Percentiles rank a stretch among this genome's conserved stretches.
phyloP scores from a whole-genome alignment of 2,797 vertebrate species.

The Ataeniobius toweri region DNA sequence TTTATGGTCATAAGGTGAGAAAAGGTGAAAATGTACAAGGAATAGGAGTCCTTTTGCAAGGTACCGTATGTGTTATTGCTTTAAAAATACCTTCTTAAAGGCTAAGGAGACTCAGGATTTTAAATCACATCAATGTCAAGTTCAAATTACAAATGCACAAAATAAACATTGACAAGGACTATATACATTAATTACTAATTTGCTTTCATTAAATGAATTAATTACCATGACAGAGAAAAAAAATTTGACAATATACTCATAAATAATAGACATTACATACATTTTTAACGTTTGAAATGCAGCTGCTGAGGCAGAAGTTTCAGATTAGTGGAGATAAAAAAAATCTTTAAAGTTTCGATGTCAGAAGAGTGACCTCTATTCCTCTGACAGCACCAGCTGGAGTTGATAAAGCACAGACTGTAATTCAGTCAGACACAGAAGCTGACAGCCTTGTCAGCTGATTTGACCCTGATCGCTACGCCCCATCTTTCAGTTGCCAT shows the following conservation, averaged over 20 bases:
- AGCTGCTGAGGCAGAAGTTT: slow-evolving; percentile 36
- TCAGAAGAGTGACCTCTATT: slow-evolving; percentile 56
- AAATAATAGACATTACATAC: slow-evolving; percentile 2
- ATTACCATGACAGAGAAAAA: neutral
- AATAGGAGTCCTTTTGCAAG: neutral
- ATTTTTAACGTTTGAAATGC: slow-evolving; percentile 40
- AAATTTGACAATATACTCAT: neutral
- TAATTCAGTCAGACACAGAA: slow-evolving; percentile 58
- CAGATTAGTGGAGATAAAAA: slow-evolving; percentile 46
- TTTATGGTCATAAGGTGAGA: neutral
- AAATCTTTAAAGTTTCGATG: slow-evolving; percentile 38
- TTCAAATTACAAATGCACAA: neutral
- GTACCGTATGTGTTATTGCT: no score
- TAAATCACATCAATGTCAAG: neutral
- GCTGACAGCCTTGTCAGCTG: slow-evolving; percentile 60
- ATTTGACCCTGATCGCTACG: slow-evolving; percentile 67
- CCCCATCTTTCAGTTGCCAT: slow-evolving; percentile 62
- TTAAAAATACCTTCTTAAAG: neutral
- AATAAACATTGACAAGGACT: neutral
- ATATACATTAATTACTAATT: neutral
- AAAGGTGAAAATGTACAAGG: neutral
- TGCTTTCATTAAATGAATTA: neutral
- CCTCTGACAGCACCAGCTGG: slow-evolving; percentile 64
- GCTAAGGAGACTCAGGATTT: neutral
- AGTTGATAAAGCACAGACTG: slow-evolving; percentile 65